phyloP scores from a whole-genome alignment of 2,113 vertebrate species.

The Pelodiscus sinensis region DNA sequence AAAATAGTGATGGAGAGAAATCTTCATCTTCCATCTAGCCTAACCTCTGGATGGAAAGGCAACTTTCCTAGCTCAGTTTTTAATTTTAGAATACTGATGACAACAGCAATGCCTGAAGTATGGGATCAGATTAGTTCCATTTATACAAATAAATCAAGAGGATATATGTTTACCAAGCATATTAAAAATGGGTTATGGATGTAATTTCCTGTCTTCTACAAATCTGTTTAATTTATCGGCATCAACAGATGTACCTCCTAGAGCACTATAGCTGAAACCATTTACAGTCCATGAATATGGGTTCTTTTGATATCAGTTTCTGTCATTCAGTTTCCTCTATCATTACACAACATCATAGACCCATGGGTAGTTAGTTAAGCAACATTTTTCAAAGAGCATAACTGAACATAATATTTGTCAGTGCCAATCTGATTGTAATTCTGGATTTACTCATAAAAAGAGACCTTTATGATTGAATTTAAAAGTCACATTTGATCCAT shows the following conservation, averaged over 20 bases:
- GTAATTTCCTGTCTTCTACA: conserved; percentile 4
- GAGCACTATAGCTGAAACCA: neutral
- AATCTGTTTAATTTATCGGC: neutral
- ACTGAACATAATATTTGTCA: neutral
- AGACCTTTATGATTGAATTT: neutral
- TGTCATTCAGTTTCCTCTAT: neutral
- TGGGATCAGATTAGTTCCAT: conserved; percentile 3
- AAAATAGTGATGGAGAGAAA: neutral
- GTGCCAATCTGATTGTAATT: neutral
- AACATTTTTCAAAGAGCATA: neutral
- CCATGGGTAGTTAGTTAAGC: neutral
- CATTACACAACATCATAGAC: neutral
- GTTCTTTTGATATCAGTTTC: neutral
- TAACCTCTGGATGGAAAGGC: neutral
- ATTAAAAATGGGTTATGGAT: neutral
- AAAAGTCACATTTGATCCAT: neutral
- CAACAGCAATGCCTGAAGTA: neutral
- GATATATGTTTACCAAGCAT: neutral
- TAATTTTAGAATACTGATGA: neutral
- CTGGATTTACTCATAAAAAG: neutral
- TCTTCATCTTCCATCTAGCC: neutral
- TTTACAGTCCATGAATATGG: neutral
- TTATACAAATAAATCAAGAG: neutral
- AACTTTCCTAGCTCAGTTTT: neutral
- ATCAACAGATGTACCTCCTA: neutral